Base-by-base conservation (phyloP, 2,888 invertebrate species). In the Andrena trimmerana region DNA sequence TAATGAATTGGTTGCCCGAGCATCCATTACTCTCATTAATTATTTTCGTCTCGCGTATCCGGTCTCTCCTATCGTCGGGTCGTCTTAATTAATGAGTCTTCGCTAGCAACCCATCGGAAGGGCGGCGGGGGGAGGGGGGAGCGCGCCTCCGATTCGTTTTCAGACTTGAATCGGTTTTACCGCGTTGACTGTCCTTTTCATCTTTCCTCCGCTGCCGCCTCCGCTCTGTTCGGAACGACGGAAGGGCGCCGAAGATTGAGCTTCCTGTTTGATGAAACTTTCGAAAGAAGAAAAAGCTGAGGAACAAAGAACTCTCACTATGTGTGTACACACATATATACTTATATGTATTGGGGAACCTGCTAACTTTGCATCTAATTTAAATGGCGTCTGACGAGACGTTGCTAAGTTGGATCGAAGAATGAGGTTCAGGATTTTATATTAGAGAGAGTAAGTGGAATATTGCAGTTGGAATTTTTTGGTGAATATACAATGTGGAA, bases 21-120 rank as follows among this genome's bases (percentile, higher is more conserved):
- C 67, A 57, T 79, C 79, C 70, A 72, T 71, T 72, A 68, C 67
- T 81, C 78, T 67, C 79, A 59, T 81, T 79, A 81, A 79, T 72
- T 72, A 79, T 68, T 63, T 71, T 71, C 71, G 33, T 78, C 70
- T 54, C 66, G 79, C 52, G 59, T 60, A 52, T 48, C 29, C 66
- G 52, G 52, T 42, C 42, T 13, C 48, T 66, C 66, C 42, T 62
- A 62, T 78, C 62, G 54, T 48, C 42, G 42, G 54, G 20, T 31
- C 59, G 78, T 62, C 78, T 78, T 77, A 78, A 78, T 78, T 78
- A 78, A 78, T 52, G 78, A 68, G 67, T 76, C 77, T 60, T 52
- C 24, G 59, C n/a, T 24, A 4, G 54, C 54, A 20, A 24, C 54
- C 54, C 20, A 54, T 54, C 8, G 54, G 54, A 0, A 20, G 20